Evolutionary conservation across 2,113 vertebrate species (phyloP).

Genomic region (Dendropsophus ebraccatus): DNA sequence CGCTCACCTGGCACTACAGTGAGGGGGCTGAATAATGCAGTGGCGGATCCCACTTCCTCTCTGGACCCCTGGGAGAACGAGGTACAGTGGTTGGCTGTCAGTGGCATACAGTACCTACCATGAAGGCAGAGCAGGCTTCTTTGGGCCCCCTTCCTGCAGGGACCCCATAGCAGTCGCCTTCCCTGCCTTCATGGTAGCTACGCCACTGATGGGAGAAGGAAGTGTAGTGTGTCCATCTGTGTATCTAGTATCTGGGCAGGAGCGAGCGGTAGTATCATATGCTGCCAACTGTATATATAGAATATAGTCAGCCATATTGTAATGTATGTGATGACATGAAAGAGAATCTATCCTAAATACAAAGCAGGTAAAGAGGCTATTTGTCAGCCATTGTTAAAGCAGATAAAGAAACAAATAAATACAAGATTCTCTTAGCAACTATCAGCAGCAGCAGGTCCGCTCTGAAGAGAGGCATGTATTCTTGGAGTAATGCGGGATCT

Average conservation of each 20-base stretch:
- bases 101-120: too few relatives aligned
- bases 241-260: neutral
- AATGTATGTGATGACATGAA: conserved; percentile 22
- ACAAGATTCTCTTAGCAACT: conserved; percentile 42
- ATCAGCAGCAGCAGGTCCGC: conserved; percentile 27
- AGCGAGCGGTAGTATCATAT: neutral
- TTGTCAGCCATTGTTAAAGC: conserved; percentile 17
- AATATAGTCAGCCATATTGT: neutral
- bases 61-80: too few relatives aligned
- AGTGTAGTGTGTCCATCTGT: neutral
- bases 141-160: too few relatives aligned
- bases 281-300: neutral
- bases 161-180: too few relatives aligned
- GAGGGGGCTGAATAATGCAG: too few relatives aligned
- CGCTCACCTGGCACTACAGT: too few relatives aligned
- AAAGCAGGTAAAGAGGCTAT: conserved; percentile 10
- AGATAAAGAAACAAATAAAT: conserved; percentile 40
- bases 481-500: conserved; percentile 1
- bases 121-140: too few relatives aligned
- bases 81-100: too few relatives aligned
- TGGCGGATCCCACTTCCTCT: too few relatives aligned
- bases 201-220: too few relatives aligned
- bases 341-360: conserved; percentile 5
- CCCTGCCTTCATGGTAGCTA: too few relatives aligned
- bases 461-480: neutral